These are phyloP conservation scores for Tyria jacobaeae DNA, from an alignment of 2,888 invertebrate genomes.

Conservation along the genomic window DNA sequence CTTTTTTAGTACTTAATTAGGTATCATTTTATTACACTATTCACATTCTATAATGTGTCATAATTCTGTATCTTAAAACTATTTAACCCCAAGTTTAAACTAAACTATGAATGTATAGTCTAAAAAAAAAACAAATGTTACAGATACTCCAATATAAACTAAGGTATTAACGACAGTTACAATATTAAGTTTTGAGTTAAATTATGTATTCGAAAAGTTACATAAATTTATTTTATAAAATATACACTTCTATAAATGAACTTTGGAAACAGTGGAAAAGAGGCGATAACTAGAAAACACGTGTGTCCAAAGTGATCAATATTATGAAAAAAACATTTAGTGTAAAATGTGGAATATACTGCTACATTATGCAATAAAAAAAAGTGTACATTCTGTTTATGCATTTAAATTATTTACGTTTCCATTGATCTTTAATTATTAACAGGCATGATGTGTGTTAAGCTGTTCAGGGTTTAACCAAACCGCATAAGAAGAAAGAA, in stretches of 20 bases:
- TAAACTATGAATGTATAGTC: constrained; percentile 29
- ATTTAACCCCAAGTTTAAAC: constrained; percentile 52
- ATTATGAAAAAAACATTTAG: neutral
- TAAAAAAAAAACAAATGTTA: constrained; percentile 21
- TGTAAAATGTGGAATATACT: neutral
- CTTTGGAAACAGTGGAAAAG: neutral
- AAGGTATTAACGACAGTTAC: constrained; percentile 9
- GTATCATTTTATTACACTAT: constrained; percentile 54
- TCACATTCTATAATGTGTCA: constrained; percentile 62
- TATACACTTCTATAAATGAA: neutral
- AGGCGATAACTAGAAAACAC: neutral
- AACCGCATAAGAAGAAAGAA: too few relatives aligned
- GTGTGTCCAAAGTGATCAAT: neutral
- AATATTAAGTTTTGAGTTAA: constrained; percentile 5
- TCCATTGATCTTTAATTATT: too few relatives aligned
- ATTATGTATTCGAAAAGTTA: neutral
- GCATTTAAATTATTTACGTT: too few relatives aligned
- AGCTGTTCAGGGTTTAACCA: too few relatives aligned
- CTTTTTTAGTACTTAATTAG: constrained; percentile 45
- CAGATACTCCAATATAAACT: constrained; percentile 20
- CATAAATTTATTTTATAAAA: neutral
- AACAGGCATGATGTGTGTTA: too few relatives aligned
- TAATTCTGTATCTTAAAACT: constrained; percentile 58
- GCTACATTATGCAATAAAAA: too few relatives aligned
- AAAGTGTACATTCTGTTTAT: too few relatives aligned